Evolutionary conservation across 1,140 invertebrate species (phyloP).

Genomic region (Episyrphus balteatus): DNA sequence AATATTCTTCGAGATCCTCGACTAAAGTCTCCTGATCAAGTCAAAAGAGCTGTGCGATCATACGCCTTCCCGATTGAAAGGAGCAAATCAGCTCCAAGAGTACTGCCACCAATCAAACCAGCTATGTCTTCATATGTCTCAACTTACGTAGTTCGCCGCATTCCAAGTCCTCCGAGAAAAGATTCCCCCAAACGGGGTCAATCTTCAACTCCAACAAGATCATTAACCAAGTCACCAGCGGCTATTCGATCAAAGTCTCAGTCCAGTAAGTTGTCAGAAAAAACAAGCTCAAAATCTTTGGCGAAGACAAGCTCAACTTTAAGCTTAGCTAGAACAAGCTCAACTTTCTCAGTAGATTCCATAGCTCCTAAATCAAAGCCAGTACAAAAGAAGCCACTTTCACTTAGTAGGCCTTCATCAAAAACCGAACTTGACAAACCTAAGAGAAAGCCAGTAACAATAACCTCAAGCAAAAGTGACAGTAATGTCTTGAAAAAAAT

Average conservation of each 20-base stretch:
- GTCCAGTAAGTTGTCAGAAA: conserved; percentile 1
- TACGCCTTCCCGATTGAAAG: conserved; percentile 24
- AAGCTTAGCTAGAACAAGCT: conserved; percentile 29
- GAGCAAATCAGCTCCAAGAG: conserved; percentile 24
- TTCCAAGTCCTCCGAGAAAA: neutral
- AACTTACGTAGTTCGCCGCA: neutral
- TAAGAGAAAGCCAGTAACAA: conserved; percentile 14
- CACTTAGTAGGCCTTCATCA: conserved; percentile 16
- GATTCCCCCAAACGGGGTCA: neutral
- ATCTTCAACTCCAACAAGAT: too few species aligned
- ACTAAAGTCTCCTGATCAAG: conserved; percentile 46
- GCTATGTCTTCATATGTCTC: neutral
- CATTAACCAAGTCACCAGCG: too few species aligned
- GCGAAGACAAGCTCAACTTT: conserved; percentile 24
- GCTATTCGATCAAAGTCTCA: neutral
- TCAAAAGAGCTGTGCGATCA: conserved; percentile 44
- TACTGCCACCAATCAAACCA: too few species aligned
- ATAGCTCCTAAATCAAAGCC: conserved; percentile 3
- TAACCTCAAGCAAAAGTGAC: conserved; percentile 20
- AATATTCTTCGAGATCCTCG: conserved; percentile 38
- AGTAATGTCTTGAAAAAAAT: conserved; percentile 14
- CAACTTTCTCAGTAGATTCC: conserved; percentile 33
- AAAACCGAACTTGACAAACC: conserved; percentile 13
- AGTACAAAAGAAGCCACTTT: neutral
- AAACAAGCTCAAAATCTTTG: conserved; percentile 21